phyloP scores from a whole-genome alignment of 2,113 vertebrate species.

The Oophaga pumilio region DNA sequence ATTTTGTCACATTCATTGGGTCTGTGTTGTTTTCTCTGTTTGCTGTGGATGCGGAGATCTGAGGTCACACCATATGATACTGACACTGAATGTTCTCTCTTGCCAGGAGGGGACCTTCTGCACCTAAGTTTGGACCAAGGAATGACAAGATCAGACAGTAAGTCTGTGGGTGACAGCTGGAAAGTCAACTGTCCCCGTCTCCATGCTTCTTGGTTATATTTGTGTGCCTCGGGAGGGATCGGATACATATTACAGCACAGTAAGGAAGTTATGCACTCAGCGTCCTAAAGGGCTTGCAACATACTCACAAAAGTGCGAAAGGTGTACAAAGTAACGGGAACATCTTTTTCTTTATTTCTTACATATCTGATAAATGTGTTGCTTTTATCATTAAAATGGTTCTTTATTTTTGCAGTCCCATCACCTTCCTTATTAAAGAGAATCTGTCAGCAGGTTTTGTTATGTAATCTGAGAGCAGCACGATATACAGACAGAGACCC shows the following conservation, averaged over 20 bases:
- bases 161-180: slow-evolving; percentile 69
- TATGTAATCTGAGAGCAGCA: too few species aligned
- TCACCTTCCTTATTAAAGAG: too few species aligned
- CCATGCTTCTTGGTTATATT: slow-evolving; percentile 31
- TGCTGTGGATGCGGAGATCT: not conserved
- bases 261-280: not conserved
- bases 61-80: slow-evolving; percentile 11
- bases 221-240: not conserved
- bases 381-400: too few species aligned
- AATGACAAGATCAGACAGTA: slow-evolving; percentile 98
- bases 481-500: too few species aligned
- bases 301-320: not conserved
- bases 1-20: too few species aligned
- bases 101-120: slow-evolving; percentile 89
- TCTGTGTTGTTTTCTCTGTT: not conserved
- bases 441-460: too few species aligned
- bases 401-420: too few species aligned
- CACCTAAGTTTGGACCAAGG: slow-evolving; percentile 90
- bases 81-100: slow-evolving; percentile 58
- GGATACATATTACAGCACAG: not conserved
- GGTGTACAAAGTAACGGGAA: not conserved
- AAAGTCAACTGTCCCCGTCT: slow-evolving; percentile 11
- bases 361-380: too few species aligned
- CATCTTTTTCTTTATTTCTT: too few species aligned
- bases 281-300: not conserved